These are phyloP conservation scores for Hemicrepidius hirtus DNA, from an alignment of 2,888 invertebrate genomes.

Conservation along the genomic window DNA sequence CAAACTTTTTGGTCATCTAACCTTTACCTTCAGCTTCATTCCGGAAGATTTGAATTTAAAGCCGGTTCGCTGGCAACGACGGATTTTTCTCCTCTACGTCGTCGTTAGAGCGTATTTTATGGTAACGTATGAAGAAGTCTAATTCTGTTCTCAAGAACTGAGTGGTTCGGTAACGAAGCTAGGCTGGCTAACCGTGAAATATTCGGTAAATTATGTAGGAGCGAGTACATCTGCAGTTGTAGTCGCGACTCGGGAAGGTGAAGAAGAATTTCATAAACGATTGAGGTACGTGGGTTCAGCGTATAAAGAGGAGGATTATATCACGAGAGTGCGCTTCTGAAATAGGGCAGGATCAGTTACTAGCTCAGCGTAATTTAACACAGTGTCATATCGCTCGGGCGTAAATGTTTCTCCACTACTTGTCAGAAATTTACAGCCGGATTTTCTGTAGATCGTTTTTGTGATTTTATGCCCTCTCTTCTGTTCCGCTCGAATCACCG, in stretches of 20 bases:
- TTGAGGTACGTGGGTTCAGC: constrained; percentile 48
- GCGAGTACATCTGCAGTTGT: constrained; percentile 47
- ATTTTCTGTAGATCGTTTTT: constrained; percentile 59
- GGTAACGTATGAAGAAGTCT: constrained; percentile 38
- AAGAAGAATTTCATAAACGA: constrained; percentile 50
- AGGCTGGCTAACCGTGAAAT: constrained; percentile 48
- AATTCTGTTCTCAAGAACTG: constrained; percentile 41
- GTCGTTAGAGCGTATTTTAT: constrained; percentile 32
- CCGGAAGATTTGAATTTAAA: constrained; percentile 27
- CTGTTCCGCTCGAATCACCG: constrained; percentile 41
- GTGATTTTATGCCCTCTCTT: constrained; percentile 55
- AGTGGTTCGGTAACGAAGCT: constrained; percentile 38
- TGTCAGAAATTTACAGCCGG: constrained; percentile 62
- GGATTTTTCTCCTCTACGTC: constrained; percentile 1
- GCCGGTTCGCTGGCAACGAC: constrained; percentile 15
- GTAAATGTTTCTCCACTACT: constrained; percentile 61
- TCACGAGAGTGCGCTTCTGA: constrained; percentile 57
- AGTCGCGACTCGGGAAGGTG: constrained; percentile 45
- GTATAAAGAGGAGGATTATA: constrained; percentile 54
- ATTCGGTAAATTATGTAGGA: constrained; percentile 47
- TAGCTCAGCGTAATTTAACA: constrained; percentile 62
- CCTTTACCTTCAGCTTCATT: constrained; percentile 26
- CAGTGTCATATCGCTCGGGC: constrained; percentile 61
- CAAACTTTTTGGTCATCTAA: constrained; percentile 31
- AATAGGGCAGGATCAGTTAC: constrained; percentile 61